Base-by-base conservation (phyloP, 2,888 invertebrate genomes). In the Ligdia adustata region DNA sequence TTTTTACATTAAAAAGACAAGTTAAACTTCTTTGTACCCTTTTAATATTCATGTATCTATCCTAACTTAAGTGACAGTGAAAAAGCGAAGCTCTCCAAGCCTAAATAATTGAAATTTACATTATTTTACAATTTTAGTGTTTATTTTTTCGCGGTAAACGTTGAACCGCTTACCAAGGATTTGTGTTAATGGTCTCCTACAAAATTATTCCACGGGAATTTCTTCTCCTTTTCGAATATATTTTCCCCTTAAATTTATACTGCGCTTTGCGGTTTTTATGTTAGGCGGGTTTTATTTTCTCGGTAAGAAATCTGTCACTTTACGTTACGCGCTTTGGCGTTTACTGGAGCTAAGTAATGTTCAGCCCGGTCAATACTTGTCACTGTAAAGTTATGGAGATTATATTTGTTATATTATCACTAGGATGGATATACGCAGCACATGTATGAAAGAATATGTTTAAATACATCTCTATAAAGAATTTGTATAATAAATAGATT, bases 81-180 rank as follows among this genome's bases (percentile, higher is more conserved):
- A 16, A 22, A 27, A 12, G 6, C 27, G 12, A 27, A 12, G n/a
- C 22, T 11, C 33, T 4, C 15, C 26, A 12, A 7, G 22, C 37
- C 27, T n/a, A 26, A 15, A 28, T 37, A 37, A 37, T 37, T 27
- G 27, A 14, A 37, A 37, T 37, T 27, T 37, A 37, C 37, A 37
- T 37, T 26, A 27, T 15, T 37, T 37, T 37, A 37, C 37, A 37
- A 37, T 18, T 37, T 37, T 37, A 37, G 12, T 37, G 37, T 37
- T 37, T 37, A 37, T 37, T 37, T 27, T 38, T 24, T 9, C 31
- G 13, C 29, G 15, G 18, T 29, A 29, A 40, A 31, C 31, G 39
- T 13, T 31, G 4, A 39, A 22, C 29, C 31, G 39, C 39, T 31
- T 20, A 14, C 39, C 9, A 7, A 14, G 22, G 39, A 31, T 39